Base-by-base conservation (phyloP, 2,888 invertebrate species). In the Tiliacea citrago region DNA sequence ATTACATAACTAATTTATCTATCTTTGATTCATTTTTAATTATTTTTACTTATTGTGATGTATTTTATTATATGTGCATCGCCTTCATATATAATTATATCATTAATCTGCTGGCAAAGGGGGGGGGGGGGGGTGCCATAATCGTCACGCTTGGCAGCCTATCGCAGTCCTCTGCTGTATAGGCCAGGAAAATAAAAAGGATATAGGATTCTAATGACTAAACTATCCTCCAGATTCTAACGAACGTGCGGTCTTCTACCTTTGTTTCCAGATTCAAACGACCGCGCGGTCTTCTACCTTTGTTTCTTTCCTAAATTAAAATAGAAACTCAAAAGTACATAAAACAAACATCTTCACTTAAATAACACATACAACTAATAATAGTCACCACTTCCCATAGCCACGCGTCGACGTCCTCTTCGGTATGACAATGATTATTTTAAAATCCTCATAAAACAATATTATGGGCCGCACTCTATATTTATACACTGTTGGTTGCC, bases 391-490 rank as follows among this genome's bases (percentile, higher is more conserved):
- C 47, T 79, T 72, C 73, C 75, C 66, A 73, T 75, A 75, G 68
- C 18, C 70, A 81, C 81, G 70, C 77, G 81, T 82, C 89, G 89
- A 87, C 89, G 92, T 91, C 92, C 89, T 88, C 83, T 86, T 57
- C 74, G 86, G 90, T 93, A 94, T 94, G 94, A 94, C 94, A 95
- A 93, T 94, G 91, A 94, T 95, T 94, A 94, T 92, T 94, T 94
- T 90, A 94, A 95, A 93, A 90, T 92, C 91, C 89, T 72, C 95
- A 94, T 95, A 95, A 95, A 95, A 93, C 94, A 92, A 91, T 90
- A 93, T 95, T 94, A 95, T 91, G 89, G 89, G 84, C 73, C 79
- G 78, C 79, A 88, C 88, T 86, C 94, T 95, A 94, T 95, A 95
- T 93, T 96, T 95, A 95, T 89, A 85, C 90, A 90, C 93, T 90